Percentiles rank a stretch among this genome's conserved stretches.
Conservation (phyloP, 2,113 vertebrate species). For the Puntigrus tetrazona region DNA sequence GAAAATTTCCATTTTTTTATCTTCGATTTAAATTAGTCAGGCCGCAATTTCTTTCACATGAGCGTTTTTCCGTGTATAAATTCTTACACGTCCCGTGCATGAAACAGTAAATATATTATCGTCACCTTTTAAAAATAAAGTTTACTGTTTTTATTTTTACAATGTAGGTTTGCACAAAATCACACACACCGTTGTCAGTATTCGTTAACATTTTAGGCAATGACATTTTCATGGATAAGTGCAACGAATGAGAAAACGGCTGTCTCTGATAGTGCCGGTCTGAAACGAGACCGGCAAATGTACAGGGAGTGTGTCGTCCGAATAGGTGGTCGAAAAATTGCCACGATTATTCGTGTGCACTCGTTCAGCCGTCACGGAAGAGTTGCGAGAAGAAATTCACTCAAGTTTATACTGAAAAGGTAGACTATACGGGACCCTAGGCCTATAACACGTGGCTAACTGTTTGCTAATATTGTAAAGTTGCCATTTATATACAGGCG, state of each 20-base stretch:
- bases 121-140: neutral
- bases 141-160: constrained; percentile 28
- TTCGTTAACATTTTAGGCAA: constrained; percentile 4
- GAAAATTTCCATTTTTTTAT: neutral
- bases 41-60: neutral
- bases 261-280: neutral
- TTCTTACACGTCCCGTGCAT: neutral
- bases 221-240: neutral
- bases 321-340: neutral
- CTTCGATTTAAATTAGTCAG: neutral
- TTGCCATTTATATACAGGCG: constrained; percentile 38
- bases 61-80: neutral
- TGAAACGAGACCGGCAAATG: neutral
- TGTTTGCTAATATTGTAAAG: constrained; percentile 28
- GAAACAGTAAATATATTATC: neutral
- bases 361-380: neutral
- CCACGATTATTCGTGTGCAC: neutral
- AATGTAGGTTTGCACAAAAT: constrained; percentile 25
- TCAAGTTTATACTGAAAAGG: constrained; percentile 32
- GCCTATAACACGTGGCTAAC: constrained; percentile 25
- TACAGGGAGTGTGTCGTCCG: neutral
- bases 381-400: constrained; percentile 14
- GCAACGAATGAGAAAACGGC: constrained; percentile 21
- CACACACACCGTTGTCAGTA: constrained; percentile 14
- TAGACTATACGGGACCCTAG: constrained; percentile 13